Base-by-base conservation (phyloP, 1,140 invertebrate species). In the Heliconius melpomene region DNA sequence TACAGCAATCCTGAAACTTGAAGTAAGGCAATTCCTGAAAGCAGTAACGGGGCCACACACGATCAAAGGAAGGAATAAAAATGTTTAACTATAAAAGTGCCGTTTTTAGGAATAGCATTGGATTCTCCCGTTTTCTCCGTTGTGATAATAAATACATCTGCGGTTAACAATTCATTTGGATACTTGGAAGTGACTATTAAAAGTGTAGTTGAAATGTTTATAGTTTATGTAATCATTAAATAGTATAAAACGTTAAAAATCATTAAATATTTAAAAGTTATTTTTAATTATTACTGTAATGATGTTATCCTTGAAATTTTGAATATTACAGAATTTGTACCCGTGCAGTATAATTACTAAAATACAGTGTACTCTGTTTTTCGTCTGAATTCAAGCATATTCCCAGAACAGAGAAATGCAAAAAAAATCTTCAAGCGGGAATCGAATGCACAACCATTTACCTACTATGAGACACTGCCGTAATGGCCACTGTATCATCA, bases 101-200 rank as follows among this genome's bases (percentile, higher is more conserved):
- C 85, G 87, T 89, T 93, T 91, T 90, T 86, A 89, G 90, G 88
- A 89, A 90, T 87, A 89, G 84, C 83, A 78, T 87, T 87, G 84
- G 86, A 91, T 90, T 88, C 87, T 78, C 87, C 76, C 87, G 87
- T 90, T 88, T 90, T 86, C 77, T 85, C 79, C 80, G 86, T 82
- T 86, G 84, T 86, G 88, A 93, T 92, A 93, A 93, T 93, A 93
- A 93, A 93, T 88, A 91, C 88, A 92, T 93, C 91, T 89, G 83
- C 90, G 84, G 85, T 82, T 79, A 88, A 88, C 89, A 83, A 88
- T 89, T 88, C 82, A 85, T 86, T 87, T 79, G 60, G 23, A 66
- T 66, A 66, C 60, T 66, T 29, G 60, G 60, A 66, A 66, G 60
- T 66, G 60, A 66, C 26, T 66, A 66, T 66, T 66, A 66, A 66